These are phyloP conservation scores for Tapirus terrestris DNA, from an alignment of 2,113 vertebrate species.

Conservation along the genomic window DNA sequence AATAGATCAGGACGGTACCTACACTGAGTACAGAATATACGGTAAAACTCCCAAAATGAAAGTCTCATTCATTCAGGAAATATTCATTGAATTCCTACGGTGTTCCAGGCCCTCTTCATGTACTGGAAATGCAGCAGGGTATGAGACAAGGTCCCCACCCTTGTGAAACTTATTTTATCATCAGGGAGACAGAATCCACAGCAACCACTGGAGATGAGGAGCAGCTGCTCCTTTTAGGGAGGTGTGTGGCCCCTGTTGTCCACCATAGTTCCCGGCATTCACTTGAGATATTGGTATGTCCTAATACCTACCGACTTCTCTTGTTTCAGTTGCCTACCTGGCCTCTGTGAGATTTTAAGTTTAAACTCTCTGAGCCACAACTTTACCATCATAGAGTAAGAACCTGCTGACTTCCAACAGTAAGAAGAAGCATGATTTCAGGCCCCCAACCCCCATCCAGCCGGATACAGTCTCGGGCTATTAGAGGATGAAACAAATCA, in stretches of 20 bases:
- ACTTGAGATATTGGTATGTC: background rate
- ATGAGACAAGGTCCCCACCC: background rate
- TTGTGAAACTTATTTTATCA: background rate
- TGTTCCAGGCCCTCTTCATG: background rate
- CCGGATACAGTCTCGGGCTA: background rate
- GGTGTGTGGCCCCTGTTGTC: rapidly evolving
- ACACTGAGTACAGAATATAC: background rate
- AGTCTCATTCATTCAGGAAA: background rate
- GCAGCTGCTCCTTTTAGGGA: background rate
- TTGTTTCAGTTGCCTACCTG: background rate
- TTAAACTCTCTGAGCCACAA: background rate
- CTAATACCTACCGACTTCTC: background rate
- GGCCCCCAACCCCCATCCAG: background rate
- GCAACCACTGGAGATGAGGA: background rate
- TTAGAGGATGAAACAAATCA: background rate
- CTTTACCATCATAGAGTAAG: background rate
- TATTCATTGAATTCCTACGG: background rate
- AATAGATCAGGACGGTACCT: background rate
- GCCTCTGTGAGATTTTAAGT: background rate
- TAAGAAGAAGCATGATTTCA: background rate
- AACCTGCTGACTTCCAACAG: background rate
- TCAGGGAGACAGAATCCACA: background rate
- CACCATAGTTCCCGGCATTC: background rate
- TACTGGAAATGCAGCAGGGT: background rate
- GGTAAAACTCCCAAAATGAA: background rate